Evolutionary conservation across 2,113 vertebrate genomes (phyloP).

Genomic region (Sorex fumeus): DNA sequence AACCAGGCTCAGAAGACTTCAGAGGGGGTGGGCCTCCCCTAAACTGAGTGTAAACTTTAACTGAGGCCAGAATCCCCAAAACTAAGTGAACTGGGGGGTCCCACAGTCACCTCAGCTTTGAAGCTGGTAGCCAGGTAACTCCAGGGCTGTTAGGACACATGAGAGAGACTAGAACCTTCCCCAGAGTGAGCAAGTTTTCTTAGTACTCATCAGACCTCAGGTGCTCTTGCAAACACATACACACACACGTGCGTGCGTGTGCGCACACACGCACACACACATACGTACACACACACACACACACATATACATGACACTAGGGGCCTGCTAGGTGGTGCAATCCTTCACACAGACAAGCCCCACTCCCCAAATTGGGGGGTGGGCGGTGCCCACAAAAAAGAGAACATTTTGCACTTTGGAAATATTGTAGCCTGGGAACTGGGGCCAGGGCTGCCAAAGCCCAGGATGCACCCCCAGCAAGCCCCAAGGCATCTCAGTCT

Average conservation of each 20-base stretch:
- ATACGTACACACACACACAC: no score
- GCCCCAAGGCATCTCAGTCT: not conserved
- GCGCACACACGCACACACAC: fast-evolving
- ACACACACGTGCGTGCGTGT: no score
- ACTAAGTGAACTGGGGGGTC: not conserved
- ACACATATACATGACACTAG: no score
- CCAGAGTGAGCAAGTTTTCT: not conserved
- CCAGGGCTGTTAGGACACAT: not conserved
- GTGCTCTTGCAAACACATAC: fast-evolving
- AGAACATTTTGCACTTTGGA: not conserved
- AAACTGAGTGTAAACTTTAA: not conserved
- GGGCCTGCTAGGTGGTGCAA: no score
- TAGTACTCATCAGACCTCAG: not conserved
- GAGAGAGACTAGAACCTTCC: not conserved
- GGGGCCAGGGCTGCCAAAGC: not conserved
- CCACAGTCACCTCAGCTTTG: not conserved
- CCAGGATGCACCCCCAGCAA: not conserved
- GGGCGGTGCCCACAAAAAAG: not conserved
- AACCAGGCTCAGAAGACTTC: not conserved
- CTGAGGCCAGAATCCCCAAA: not conserved
- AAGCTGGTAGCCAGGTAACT: not conserved
- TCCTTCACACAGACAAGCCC: not conserved
- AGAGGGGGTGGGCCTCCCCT: not conserved
- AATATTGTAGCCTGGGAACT: not conserved
- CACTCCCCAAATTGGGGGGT: not conserved